phyloP scores from a whole-genome alignment of 1,140 invertebrate genomes.

The Drosophila sucinea region DNA sequence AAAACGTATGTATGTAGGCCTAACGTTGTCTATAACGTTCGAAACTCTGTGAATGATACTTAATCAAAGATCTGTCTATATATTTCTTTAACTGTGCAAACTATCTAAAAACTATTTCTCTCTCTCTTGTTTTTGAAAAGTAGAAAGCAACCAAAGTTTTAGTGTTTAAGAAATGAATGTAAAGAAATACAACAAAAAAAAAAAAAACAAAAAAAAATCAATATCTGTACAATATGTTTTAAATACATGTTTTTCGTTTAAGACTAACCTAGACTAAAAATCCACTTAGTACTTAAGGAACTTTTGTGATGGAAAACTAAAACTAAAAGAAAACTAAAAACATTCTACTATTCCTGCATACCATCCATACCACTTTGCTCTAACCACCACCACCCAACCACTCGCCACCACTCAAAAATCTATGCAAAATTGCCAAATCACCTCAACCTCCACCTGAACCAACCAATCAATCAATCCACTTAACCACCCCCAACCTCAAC shows the following conservation, averaged over 20 bases:
- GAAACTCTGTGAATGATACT: constrained; percentile 47
- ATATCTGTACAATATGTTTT: constrained; percentile 31
- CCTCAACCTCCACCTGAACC: constrained; percentile 36
- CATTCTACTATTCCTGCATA: constrained; percentile 10
- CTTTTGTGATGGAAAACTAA: constrained; percentile 1
- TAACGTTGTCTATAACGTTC: constrained; percentile 7
- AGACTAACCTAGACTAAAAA: constrained; percentile 7
- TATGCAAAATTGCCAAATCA: constrained; percentile 38
- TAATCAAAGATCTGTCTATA: constrained; percentile 1
- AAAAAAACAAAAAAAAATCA: constrained; percentile 25
- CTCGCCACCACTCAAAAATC: constrained; percentile 23
- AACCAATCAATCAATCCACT: constrained; percentile 52
- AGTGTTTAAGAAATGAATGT: constrained; percentile 12
- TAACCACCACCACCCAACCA: background rate
- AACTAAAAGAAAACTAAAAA: constrained; percentile 1
- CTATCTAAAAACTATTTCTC: constrained; percentile 14
- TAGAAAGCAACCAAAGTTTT: constrained; percentile 14
- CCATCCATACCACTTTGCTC: background rate
- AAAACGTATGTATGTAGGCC: constrained; percentile 43
- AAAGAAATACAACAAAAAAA: constrained; percentile 20
- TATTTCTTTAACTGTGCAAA: constrained; percentile 10
- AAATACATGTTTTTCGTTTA: constrained; percentile 28
- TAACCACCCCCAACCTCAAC: constrained; percentile 31
- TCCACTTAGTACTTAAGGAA: background rate
- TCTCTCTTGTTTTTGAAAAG: constrained; percentile 15